Base-by-base conservation (phyloP, 1,140 invertebrate genomes). In the Zaprionus gabonicus region DNA sequence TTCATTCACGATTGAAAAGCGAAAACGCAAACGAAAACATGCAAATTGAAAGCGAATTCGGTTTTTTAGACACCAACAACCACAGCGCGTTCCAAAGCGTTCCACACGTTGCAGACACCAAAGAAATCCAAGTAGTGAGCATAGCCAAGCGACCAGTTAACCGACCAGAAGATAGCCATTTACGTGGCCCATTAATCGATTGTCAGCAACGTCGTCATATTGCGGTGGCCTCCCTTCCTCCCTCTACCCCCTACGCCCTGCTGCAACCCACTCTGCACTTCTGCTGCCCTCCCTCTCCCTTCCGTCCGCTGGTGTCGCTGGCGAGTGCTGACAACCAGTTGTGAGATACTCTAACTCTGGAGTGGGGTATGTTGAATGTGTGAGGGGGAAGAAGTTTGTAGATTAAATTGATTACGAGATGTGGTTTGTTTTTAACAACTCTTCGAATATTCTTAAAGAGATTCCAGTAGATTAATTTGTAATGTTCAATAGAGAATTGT, bases 101-200 rank as follows among this genome's bases (percentile, higher is more conserved):
- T 41, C 15, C 38, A 17, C 25, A 25, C 57, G 15, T 7, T 12
- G 17, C 41, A 31, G 58, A n/a, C 36, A 57, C 28, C 63, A 51
- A 65, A 57, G 38, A 68, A 55, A 56, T 53, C 27, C 27, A 38
- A 31, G 28, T 57, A 31, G 28, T 57, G 28, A 60, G 17, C 27
- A 17, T 12, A 17, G 56, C 51, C n/a, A 23, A 36, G 46, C 62
- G 46, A 62, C 68, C 58, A 63, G 41, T 49, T 36, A 81, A 63
- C 84, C 84, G 75, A 80, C 85, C 81, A 90, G 81, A 90, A 88
- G 85, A 88, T 88, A 88, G 85, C 85, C 85, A 88, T 90, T 88
- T 88, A 90, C 72, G 80, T 88, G 85, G 82, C 85, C 84, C 84
- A 88, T 85, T 88, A 84, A 88, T 88, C 85, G 84, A 88, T 90